Evolutionary conservation across 2,888 invertebrate genomes (phyloP).

Genomic region (Thereva unica): DNA sequence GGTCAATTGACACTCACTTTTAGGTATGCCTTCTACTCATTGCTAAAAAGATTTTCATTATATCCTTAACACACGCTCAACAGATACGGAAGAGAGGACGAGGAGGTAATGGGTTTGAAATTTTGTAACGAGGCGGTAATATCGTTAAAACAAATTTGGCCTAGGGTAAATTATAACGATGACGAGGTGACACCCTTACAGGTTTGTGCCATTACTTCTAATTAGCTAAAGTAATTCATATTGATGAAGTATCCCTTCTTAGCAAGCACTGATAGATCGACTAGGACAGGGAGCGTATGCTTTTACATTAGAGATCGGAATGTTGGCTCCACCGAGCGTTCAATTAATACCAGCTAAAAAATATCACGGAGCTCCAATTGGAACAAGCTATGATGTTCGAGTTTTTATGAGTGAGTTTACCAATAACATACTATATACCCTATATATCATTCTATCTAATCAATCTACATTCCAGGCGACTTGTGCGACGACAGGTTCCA

Average conservation of each 20-base stretch:
- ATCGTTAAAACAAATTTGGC: conserved; percentile 82
- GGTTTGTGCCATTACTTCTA: conserved; percentile 58
- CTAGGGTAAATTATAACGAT: conserved; percentile 61
- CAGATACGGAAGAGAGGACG: conserved; percentile 90
- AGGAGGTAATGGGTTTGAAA: conserved; percentile 94
- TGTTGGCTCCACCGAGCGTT: conserved; percentile 81
- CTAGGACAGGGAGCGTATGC: conserved; percentile 76
- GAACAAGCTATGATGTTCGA: conserved; percentile 82
- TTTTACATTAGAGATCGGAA: conserved; percentile 76
- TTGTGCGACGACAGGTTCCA: conserved; percentile 77
- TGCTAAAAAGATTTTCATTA: background rate
- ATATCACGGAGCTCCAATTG: conserved; percentile 84
- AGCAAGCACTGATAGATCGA: conserved; percentile 76
- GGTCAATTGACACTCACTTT: conserved; percentile 87
- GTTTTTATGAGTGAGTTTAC: conserved; percentile 70
- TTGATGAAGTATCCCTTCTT: conserved; percentile 41
- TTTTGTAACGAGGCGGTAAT: conserved; percentile 95
- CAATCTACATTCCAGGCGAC: conserved; percentile 63
- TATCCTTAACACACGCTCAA: background rate
- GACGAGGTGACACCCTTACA: conserved; percentile 69
- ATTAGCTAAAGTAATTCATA: conserved; percentile 3
- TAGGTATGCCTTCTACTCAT: conserved; percentile 61
- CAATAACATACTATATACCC: background rate
- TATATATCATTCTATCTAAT: background rate
- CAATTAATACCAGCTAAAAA: conserved; percentile 84